Evolutionary conservation across 2,113 vertebrate genomes (phyloP), one percentile per base, ranked within the genome.

Genomic region (Talpa occidentalis): DNA sequence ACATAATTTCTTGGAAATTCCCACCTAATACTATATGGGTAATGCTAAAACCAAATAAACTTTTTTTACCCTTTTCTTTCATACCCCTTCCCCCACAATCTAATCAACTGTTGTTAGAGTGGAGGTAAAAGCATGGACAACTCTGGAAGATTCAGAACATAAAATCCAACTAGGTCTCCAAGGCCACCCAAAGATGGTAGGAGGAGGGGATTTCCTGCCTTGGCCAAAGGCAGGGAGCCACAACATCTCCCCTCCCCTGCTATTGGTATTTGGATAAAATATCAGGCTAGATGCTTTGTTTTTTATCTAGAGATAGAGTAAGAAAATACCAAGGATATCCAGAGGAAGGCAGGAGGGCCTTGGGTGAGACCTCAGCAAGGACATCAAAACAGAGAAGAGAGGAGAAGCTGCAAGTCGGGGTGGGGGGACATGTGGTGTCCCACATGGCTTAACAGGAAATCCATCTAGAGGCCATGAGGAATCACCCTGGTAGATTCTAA

Each of bases 1-100:
- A 96, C 95, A 96, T 94, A 89, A 92, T 95, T 95, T 94, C 95
- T 95, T 81, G 0, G 40, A 26, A 85, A 89, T 80, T 92, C 72
- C 87, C 95, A 66, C 72, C 24, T 90, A 84, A 84, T 91, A 72
- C 95, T 95, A 73, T 74, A 96, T 30, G 49, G 81, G 93, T 95
- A 96, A 97, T 94, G 70, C 32, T 77, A 66, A 79, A 88, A 44
- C 62, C 76, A 88, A 60, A 35, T 60, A 88, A 94, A 88, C 72
- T 73, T 83, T 60, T 88, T 64, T 37, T 47, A 69, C 35, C n/a
- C 47, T 80, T 87, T 59, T 35, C 47, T 49, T 59, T 49, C 64
- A 77, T 24, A 44, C 66, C 5, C 42, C 21, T 32, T 28, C 77
- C 67, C 88, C 88, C 76, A 87, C 40, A 59, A 49, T 64, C 64